Evolutionary conservation across 1,140 invertebrate species (phyloP).

Genomic region (Atta colombica): DNA sequence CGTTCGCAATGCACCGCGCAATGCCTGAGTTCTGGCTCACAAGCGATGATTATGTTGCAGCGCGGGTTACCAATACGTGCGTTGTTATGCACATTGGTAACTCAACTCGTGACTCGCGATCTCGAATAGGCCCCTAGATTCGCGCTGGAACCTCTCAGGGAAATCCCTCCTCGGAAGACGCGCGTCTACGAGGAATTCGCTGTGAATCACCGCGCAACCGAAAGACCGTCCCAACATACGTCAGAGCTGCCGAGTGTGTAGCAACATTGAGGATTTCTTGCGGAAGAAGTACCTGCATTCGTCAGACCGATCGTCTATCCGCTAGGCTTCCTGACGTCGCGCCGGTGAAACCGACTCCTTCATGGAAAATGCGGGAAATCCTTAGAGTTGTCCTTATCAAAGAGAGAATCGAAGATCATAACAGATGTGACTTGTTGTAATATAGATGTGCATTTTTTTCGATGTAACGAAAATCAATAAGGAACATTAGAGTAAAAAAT

Average conservation of each 20-base stretch:
- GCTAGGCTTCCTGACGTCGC: background rate
- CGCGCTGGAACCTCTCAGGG: slow-evolving; percentile 21
- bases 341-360: background rate
- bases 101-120: background rate
- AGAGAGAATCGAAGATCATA: background rate
- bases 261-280: slow-evolving; percentile 35
- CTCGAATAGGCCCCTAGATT: background rate
- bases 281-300: background rate
- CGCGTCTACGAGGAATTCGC: slow-evolving; percentile 47
- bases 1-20: slow-evolving; percentile 17
- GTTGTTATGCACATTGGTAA: background rate
- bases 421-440: background rate
- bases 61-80: slow-evolving; percentile 17
- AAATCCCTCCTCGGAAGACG: slow-evolving; percentile 55
- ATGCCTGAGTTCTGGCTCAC: background rate
- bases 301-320: background rate
- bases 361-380: slow-evolving; percentile 8
- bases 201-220: slow-evolving; percentile 63
- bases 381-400: background rate
- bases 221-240: slow-evolving; percentile 47
- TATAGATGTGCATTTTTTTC: background rate
- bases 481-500: background rate
- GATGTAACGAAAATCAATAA: background rate
- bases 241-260: slow-evolving; percentile 24
- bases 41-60: slow-evolving; percentile 27